phyloP scores from a whole-genome alignment of 2,888 invertebrate genomes.

The Lithophane socia region DNA sequence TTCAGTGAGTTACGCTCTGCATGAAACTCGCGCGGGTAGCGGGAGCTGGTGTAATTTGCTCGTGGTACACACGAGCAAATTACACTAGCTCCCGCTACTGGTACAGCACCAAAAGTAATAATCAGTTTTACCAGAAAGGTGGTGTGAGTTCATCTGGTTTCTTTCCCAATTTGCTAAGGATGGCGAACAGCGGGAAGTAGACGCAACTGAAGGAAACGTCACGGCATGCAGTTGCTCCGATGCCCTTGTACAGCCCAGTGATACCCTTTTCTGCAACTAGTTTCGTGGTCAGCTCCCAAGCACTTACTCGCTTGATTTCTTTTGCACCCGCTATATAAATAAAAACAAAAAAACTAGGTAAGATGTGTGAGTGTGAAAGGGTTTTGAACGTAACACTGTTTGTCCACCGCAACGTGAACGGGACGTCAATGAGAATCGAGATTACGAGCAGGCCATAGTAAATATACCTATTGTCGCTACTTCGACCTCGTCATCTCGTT shows the following conservation, averaged over 20 bases:
- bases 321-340: slow-evolving; percentile 90
- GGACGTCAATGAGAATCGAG: too few relatives aligned
- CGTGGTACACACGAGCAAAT: background rate
- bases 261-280: slow-evolving; percentile 96
- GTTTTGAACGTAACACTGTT: background rate
- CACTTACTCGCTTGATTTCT: slow-evolving; percentile 92
- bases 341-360: slow-evolving; percentile 2
- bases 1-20: background rate
- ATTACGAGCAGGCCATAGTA: too few relatives aligned
- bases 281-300: slow-evolving; percentile 94
- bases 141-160: slow-evolving; percentile 91
- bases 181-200: slow-evolving; percentile 99
- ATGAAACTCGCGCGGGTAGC: background rate
- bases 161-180: slow-evolving; percentile 96
- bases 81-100: too few relatives aligned
- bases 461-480: too few relatives aligned
- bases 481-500: too few relatives aligned
- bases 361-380: too few relatives aligned
- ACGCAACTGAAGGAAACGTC: slow-evolving; percentile 99
- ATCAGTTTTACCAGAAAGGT: slow-evolving; percentile 93
- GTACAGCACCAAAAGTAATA: background rate
- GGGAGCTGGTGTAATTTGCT: background rate
- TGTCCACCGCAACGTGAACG: too few relatives aligned
- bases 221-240: slow-evolving; percentile 97
- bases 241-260: slow-evolving; percentile 98